A percentile compares a stretch with the other conserved stretches of the same genome.
phyloP scores from a whole-genome alignment of 2,888 invertebrate species.

The Thalpophila matura region DNA sequence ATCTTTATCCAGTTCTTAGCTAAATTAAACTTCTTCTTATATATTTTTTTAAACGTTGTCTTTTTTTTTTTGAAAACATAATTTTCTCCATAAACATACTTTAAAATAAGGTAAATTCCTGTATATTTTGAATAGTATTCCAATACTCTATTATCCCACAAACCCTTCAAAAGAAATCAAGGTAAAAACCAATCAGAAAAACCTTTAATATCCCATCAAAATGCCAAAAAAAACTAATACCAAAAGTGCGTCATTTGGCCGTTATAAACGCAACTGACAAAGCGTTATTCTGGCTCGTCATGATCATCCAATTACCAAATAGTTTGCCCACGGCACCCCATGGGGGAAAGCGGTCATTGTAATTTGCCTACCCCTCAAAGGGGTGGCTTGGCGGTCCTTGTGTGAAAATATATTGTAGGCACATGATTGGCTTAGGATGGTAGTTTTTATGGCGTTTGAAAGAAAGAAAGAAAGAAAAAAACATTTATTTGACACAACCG shows the following conservation, averaged over 20 bases:
- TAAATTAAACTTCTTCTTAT: no score
- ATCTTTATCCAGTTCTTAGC: no score
- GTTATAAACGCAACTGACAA: constrained; percentile 8
- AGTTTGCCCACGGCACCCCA: constrained; percentile 34
- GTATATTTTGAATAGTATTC: no score
- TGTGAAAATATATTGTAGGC: constrained; percentile 8
- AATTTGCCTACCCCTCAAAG: constrained; percentile 13
- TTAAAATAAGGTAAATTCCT: no score
- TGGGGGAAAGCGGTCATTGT: constrained; percentile 40
- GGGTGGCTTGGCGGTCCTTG: constrained; percentile 9
- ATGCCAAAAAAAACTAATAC: constrained; percentile 17
- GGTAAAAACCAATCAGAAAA: neutral
- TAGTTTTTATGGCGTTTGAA: neutral
- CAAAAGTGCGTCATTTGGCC: constrained; percentile 32
- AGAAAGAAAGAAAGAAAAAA: no score
- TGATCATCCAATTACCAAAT: constrained; percentile 46
- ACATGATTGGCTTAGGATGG: neutral
- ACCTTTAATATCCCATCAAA: neutral
- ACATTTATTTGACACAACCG: no score
- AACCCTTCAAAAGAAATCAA: neutral
- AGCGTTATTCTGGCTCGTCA: constrained; percentile 28
- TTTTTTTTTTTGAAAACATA: no score
- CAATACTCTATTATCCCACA: no score
- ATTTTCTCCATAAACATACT: no score
- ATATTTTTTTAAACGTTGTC: no score